A percentile compares a stretch with the other conserved stretches of the same genome.
These are phyloP conservation scores for Nematopogon swammerdamellus DNA, from an alignment of 2,888 invertebrate genomes.

Conservation along the genomic window DNA sequence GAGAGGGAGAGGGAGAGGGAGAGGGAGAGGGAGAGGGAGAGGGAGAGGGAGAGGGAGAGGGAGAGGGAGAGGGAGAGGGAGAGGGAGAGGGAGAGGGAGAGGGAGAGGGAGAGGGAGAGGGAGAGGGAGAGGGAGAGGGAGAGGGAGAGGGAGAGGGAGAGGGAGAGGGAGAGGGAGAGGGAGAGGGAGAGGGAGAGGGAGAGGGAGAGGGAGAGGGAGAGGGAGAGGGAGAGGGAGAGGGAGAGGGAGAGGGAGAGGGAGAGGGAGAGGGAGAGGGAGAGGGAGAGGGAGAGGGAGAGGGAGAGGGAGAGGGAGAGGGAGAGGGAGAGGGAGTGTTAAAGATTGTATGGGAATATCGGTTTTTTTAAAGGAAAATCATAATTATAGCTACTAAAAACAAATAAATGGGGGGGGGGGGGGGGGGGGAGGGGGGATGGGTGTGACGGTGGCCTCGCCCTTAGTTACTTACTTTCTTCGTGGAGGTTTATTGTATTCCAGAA, in stretches of 20 bases:
- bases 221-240: conserved; percentile 3
- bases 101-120: conserved; percentile 4
- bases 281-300: conserved; percentile 6
- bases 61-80: conserved; percentile 4
- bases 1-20: conserved; percentile 6
- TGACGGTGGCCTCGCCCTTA: too few relatives aligned
- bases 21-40: conserved; percentile 8
- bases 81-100: conserved; percentile 1
- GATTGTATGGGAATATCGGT: too few relatives aligned
- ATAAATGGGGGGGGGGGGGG: too few relatives aligned
- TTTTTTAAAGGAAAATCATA: too few relatives aligned
- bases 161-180: conserved; percentile 2
- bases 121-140: conserved; percentile 2
- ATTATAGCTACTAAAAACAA: too few relatives aligned
- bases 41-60: conserved; percentile 4
- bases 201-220: conserved; percentile 1
- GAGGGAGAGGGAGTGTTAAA: too few relatives aligned
- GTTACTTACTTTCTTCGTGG: too few relatives aligned
- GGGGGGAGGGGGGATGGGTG: too few relatives aligned
- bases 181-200: conserved; percentile 2
- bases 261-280: conserved; percentile 6
- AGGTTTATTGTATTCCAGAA: too few relatives aligned
- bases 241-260: conserved; percentile 8
- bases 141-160: conserved; percentile 5
- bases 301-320: conserved; percentile 4